Evolutionary conservation across 1,140 invertebrate species (phyloP).

Genomic region (Uloborus diversus): DNA sequence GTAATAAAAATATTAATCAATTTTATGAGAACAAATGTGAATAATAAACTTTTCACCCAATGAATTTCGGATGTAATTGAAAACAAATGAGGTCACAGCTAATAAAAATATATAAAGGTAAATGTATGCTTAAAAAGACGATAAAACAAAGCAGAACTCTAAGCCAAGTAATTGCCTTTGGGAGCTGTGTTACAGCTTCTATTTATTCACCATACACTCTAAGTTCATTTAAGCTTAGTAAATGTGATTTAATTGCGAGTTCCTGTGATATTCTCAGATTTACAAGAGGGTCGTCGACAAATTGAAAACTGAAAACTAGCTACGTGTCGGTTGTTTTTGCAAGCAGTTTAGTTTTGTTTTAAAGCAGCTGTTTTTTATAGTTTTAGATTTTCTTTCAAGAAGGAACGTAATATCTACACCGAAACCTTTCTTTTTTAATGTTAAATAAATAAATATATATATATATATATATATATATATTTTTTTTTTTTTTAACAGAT

Average conservation of each 20-base stretch:
- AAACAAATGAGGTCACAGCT: constrained; percentile 29
- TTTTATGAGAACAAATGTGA: constrained; percentile 4
- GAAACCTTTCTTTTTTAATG: no score
- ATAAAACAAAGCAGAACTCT: background rate
- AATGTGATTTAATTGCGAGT: background rate
- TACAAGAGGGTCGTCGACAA: background rate
- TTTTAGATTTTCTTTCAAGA: no score
- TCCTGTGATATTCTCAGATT: background rate
- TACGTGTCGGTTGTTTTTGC: no score
- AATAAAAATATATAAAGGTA: background rate
- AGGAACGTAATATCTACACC: no score
- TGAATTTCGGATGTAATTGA: constrained; percentile 32
- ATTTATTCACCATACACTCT: background rate
- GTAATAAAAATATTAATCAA: constrained; percentile 40
- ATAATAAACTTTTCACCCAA: background rate
- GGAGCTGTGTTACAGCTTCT: background rate
- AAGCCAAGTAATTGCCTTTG: constrained; percentile 3
- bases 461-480: no score
- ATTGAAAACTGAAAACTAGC: background rate
- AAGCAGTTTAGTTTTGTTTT: no score
- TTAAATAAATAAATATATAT: no score
- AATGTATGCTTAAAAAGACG: background rate
- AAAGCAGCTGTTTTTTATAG: no score
- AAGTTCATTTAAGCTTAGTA: constrained; percentile 5
- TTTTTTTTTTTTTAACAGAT: no score